Conservation (phyloP, 35 echinoderm and acorn worm species). For the Acanthaster planci region DNA sequence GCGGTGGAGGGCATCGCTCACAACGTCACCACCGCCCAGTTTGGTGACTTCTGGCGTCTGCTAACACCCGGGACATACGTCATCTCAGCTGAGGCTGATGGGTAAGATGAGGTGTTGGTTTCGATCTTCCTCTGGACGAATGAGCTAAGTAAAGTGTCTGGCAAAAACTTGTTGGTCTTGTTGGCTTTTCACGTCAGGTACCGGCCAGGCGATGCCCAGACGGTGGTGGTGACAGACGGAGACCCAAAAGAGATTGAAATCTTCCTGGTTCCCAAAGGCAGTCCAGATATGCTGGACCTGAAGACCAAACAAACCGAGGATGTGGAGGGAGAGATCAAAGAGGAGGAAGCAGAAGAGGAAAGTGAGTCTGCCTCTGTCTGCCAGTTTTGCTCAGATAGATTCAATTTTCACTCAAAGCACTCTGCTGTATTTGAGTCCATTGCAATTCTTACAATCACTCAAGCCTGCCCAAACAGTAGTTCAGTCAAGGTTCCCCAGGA, state of each 20-base stretch:
- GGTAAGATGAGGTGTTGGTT: constrained; percentile 39
- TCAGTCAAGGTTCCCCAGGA: no score
- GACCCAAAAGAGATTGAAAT: constrained; percentile 4
- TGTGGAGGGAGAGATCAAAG: background rate
- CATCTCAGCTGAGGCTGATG: constrained; percentile 52
- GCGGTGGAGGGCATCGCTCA: constrained; percentile 66
- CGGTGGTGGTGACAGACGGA: constrained; percentile 6
- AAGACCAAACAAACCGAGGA: background rate
- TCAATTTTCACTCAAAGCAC: no score
- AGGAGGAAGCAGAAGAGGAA: no score
- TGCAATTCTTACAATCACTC: no score
- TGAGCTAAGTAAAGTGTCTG: no score
- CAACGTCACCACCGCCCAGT: constrained; percentile 53
- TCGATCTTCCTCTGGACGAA: no score
- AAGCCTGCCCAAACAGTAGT: no score
- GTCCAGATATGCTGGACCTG: background rate
- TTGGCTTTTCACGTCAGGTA: background rate
- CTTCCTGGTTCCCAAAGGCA: background rate
- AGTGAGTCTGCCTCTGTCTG: no score
- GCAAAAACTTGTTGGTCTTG: no score
- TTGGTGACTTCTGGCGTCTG: constrained; percentile 87
- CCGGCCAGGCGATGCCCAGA: background rate
- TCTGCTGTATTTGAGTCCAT: no score
- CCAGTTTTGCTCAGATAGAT: no score
- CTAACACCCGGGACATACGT: constrained; percentile 68